These are phyloP conservation scores for Battus philenor DNA, from an alignment of 1,140 invertebrate genomes.

Conservation along the genomic window DNA sequence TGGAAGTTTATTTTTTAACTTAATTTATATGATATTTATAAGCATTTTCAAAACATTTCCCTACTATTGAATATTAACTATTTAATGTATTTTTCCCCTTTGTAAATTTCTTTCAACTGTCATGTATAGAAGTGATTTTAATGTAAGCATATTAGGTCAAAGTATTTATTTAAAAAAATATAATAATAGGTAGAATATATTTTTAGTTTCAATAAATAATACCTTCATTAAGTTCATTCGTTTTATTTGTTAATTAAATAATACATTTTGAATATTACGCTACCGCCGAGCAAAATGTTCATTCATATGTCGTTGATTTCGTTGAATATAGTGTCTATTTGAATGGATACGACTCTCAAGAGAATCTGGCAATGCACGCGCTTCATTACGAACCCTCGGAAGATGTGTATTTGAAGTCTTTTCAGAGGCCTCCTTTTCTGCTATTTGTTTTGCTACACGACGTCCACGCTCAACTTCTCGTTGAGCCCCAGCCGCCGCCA, in stretches of 20 bases:
- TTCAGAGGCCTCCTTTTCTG: slow-evolving; percentile 33
- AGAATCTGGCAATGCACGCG: slow-evolving; percentile 47
- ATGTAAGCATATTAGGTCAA: slow-evolving; percentile 1
- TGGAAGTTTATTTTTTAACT: too few species aligned
- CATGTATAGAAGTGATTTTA: slow-evolving; percentile 1
- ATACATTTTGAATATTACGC: slow-evolving; percentile 13
- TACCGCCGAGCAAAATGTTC: slow-evolving; percentile 56
- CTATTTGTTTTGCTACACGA: slow-evolving; percentile 46
- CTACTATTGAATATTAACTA: too few species aligned
- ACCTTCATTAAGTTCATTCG: too few species aligned
- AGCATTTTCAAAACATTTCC: too few species aligned
- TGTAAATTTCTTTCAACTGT: background rate
- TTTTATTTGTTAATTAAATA: slow-evolving; percentile 3
- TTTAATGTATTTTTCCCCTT: too few species aligned
- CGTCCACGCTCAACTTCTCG: slow-evolving; percentile 43
- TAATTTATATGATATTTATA: too few species aligned
- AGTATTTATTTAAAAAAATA: too few species aligned
- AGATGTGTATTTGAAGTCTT: slow-evolving; percentile 19
- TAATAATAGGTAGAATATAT: too few species aligned
- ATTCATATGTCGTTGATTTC: slow-evolving; percentile 54
- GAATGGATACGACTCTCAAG: slow-evolving; percentile 58
- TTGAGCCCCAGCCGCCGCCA: slow-evolving; percentile 79
- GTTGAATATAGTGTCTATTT: slow-evolving; percentile 62
- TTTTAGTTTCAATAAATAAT: background rate
- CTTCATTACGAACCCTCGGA: slow-evolving; percentile 24